Percentiles rank a stretch among this genome's conserved stretches.
These are phyloP conservation scores for Telmatherina bonti DNA, from an alignment of 2,797 vertebrate species.

Conservation along the genomic window DNA sequence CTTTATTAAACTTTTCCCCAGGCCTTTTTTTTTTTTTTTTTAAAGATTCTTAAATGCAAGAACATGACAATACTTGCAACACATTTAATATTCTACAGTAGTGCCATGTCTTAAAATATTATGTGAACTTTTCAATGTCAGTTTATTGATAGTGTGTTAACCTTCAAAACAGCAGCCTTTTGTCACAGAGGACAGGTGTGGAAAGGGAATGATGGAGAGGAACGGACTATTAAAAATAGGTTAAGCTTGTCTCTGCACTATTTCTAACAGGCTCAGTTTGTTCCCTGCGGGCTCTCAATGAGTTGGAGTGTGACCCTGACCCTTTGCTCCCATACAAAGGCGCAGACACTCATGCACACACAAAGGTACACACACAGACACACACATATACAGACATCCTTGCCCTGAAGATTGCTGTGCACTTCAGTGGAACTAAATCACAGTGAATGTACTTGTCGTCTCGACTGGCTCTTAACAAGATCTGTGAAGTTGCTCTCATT, in stretches of 20 bases:
- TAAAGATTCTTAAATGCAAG: neutral
- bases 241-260: slow-evolving; percentile 77
- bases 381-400: slow-evolving; percentile 9
- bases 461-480: slow-evolving; percentile 69
- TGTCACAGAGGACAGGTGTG: slow-evolving; percentile 65
- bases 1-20: slow-evolving; percentile 11
- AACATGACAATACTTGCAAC: slow-evolving; percentile 6
- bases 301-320: slow-evolving; percentile 77
- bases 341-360: slow-evolving; percentile 13
- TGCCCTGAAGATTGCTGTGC: slow-evolving; percentile 60
- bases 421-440: slow-evolving; percentile 75
- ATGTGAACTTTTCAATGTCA: slow-evolving; percentile 64
- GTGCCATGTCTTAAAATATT: slow-evolving; percentile 55
- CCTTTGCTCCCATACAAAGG: slow-evolving; percentile 59
- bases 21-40: too few species aligned
- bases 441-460: slow-evolving; percentile 71
- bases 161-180: slow-evolving; percentile 71
- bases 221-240: slow-evolving; percentile 77
- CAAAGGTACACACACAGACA: slow-evolving; percentile 11
- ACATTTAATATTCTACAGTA: slow-evolving; percentile 34
- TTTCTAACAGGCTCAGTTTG: slow-evolving; percentile 74
- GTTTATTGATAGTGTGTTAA: slow-evolving; percentile 74
- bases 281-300: slow-evolving; percentile 67
- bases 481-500: slow-evolving; percentile 58
- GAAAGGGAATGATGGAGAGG: slow-evolving; percentile 66